Evolutionary conservation across 2,888 invertebrate genomes (phyloP), one percentile per base, ranked within the genome.

Genomic region (Meteorus colon): DNA sequence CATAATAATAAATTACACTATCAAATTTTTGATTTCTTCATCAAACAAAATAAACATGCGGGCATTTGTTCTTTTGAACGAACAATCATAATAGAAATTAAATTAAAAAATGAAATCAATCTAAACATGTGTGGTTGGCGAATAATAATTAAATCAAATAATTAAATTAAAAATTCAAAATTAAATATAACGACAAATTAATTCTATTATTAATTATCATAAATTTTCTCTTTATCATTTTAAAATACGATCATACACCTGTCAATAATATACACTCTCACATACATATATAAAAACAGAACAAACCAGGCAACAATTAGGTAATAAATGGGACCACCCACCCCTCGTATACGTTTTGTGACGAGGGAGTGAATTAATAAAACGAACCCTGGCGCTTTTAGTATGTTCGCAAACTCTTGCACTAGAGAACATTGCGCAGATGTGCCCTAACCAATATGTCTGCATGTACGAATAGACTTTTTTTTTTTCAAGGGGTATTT

Each of bases 281-380:
- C 31, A 59, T 59, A 48, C 16, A 67, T 27, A 34, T n/a, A 59
- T 41, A 37, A 73, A 76, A 77, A 68, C 60, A 73, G 66, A 75
- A 41, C 41, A 60, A 55, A 55, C 55, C 79, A 78, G 72, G 79
- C 81, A 78, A 80, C 87, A 86, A 88, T 88, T 86, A 87, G 86
- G 86, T 84, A 86, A 88, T 88, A 87, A 87, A 88, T 85, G 84
- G 85, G 82, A 81, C 84, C 82, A 82, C 81, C 82, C 85, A 83
- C 82, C 79, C 81, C 69, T 72, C n/a, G 37, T 78, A 80, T 78
- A 81, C 80, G 81, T 77, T 78, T 81, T 78, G 78, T 81, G 82
- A 82, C 81, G 84, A 82, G 84, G 85, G 83, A 88, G 88, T 88
- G 87, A 89, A 89, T 89, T 89, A 89, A 89, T 89, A 88, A 88